Conservation (phyloP, 2,797 vertebrate genomes). For the Aplochiton taeniatus region DNA sequence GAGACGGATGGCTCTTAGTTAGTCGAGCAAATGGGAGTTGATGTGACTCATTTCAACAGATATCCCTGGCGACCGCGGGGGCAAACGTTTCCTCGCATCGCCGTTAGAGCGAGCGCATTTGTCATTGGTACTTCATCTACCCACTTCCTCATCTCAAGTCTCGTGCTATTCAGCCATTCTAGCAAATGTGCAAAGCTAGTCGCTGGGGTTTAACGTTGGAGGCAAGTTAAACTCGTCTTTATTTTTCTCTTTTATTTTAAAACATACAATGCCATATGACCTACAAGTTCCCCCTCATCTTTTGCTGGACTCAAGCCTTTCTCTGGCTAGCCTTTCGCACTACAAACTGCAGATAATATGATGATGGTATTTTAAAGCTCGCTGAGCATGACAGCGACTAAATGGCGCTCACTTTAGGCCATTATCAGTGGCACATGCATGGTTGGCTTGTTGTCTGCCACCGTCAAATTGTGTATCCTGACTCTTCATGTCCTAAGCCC, state of each 20-base stretch:
- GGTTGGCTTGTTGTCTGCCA: constrained; percentile 40
- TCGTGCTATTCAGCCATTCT: too few species aligned
- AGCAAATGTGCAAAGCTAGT: too few species aligned
- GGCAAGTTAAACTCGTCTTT: too few species aligned
- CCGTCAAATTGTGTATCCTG: constrained; percentile 23
- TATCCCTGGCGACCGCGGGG: constrained; percentile 28
- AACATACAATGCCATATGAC: too few species aligned
- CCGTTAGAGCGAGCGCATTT: constrained; percentile 46
- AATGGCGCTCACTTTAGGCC: constrained; percentile 53
- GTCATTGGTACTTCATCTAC: constrained; percentile 11
- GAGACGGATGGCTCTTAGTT: constrained; percentile 39
- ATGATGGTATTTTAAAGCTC: constrained; percentile 67
- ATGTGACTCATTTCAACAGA: constrained; percentile 18
- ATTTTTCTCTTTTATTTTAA: too few species aligned
- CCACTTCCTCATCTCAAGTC: too few species aligned
- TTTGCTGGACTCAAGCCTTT: not conserved
- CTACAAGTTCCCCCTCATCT: too few species aligned
- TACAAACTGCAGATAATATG: constrained; percentile 49
- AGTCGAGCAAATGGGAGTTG: constrained; percentile 6
- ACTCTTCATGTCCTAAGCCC: not conserved
- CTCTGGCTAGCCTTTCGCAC: constrained; percentile 10
- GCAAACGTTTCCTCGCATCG: constrained; percentile 28
- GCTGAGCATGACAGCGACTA: constrained; percentile 47
- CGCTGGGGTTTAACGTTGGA: too few species aligned
- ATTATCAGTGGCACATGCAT: constrained; percentile 39